phyloP scores from a whole-genome alignment of 2,888 invertebrate genomes.

The Strigamia transsilvanica region DNA sequence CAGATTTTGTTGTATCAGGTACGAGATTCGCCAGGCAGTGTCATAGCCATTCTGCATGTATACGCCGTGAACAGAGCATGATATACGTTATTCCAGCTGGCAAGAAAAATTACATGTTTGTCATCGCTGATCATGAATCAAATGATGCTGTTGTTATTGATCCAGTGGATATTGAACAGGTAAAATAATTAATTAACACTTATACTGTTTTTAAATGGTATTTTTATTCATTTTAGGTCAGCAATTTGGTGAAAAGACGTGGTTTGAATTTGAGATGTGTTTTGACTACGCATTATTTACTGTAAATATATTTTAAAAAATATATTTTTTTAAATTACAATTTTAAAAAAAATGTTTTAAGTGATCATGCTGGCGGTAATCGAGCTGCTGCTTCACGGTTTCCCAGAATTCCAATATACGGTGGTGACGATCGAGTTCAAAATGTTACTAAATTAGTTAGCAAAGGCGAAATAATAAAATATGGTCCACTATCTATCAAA shows the following conservation, averaged over 20 bases:
- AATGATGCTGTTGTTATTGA: slow-evolving; percentile 64
- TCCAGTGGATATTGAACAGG: slow-evolving; percentile 65
- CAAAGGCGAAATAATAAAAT: not conserved
- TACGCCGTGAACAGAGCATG: not conserved
- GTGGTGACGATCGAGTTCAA: slow-evolving; percentile 36
- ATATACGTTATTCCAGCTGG: slow-evolving; percentile 62
- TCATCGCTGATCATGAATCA: slow-evolving; percentile 63
- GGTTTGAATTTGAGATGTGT: slow-evolving; percentile 16
- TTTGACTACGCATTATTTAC: slow-evolving; percentile 37
- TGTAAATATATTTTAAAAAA: not conserved
- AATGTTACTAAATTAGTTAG: slow-evolving; percentile 15
- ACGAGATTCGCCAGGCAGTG: too few species aligned
- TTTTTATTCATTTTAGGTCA: slow-evolving; percentile 23
- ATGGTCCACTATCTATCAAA: not conserved
- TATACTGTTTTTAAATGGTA: not conserved
- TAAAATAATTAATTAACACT: slow-evolving; percentile 55
- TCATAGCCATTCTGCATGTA: not conserved
- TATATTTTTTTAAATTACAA: not conserved
- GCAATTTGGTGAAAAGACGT: not conserved
- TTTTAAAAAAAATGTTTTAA: not conserved
- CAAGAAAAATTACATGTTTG: slow-evolving; percentile 66
- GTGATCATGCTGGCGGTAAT: slow-evolving; percentile 48
- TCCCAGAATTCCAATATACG: slow-evolving; percentile 41
- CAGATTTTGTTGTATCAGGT: too few species aligned
- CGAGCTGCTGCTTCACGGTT: not conserved